These are phyloP conservation scores for Burhinus bistriatus DNA, from an alignment of 2,113 vertebrate genomes.

Conservation along the genomic window DNA sequence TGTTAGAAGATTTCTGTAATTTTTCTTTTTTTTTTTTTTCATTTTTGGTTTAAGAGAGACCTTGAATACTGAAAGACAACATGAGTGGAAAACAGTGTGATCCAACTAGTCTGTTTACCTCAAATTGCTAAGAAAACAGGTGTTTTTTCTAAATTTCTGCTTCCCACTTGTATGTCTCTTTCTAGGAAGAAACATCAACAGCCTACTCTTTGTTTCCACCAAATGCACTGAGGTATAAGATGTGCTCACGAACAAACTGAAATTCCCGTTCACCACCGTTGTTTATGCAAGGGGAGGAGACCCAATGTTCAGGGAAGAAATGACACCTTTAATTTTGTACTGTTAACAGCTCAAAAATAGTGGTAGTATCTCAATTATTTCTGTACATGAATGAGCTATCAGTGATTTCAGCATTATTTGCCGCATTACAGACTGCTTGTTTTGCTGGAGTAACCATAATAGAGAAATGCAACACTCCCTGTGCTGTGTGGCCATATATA, in stretches of 20 bases:
- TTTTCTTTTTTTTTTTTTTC: too few relatives aligned
- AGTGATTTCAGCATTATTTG: background rate
- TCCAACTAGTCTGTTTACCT: background rate
- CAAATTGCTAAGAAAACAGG: background rate
- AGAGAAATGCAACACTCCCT: background rate
- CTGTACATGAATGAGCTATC: background rate
- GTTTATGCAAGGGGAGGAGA: background rate
- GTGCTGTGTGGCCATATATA: background rate
- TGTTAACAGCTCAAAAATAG: background rate
- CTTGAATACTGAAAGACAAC: background rate
- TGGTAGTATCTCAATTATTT: background rate
- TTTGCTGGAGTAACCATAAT: background rate
- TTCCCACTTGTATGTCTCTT: background rate
- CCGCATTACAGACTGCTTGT: background rate
- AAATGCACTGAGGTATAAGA: fast-evolving
- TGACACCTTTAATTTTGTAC: fast-evolving
- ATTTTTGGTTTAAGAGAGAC: background rate
- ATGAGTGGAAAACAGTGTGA: background rate
- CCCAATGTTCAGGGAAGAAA: background rate
- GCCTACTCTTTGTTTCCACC: background rate
- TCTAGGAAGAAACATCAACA: background rate
- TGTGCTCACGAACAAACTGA: background rate
- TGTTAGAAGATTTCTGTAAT: background rate
- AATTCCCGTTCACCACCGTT: background rate
- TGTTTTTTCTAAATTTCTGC: background rate